phyloP scores from a whole-genome alignment of 2,888 invertebrate species.

The Ophion costatus region DNA sequence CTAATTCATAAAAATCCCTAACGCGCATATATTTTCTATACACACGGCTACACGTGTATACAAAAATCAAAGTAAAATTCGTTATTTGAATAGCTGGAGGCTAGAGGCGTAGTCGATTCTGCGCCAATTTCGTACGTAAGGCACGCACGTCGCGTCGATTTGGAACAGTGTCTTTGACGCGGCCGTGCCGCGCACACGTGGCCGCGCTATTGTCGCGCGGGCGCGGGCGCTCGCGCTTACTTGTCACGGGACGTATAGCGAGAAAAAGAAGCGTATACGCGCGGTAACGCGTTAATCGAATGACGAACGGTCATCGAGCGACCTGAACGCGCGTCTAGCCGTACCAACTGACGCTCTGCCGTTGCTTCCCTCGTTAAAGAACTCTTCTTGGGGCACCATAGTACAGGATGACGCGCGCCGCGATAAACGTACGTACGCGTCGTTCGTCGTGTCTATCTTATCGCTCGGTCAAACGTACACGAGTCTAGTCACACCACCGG shows the following conservation, averaged over 20 bases:
- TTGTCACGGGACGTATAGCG: neutral
- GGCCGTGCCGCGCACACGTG: constrained; percentile 10
- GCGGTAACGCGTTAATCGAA: neutral
- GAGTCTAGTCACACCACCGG: constrained; percentile 9
- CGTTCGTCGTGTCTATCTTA: constrained; percentile 28
- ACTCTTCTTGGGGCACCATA: constrained; percentile 46
- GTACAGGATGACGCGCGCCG: constrained; percentile 19
- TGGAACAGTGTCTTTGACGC: neutral
- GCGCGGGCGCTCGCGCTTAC: neutral
- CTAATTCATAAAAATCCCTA: constrained; percentile 46
- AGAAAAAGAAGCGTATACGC: neutral
- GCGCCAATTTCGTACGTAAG: neutral
- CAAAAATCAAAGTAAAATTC: neutral
- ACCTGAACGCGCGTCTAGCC: constrained; percentile 37
- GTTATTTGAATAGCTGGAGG: neutral
- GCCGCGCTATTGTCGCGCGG: neutral
- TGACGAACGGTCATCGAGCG: constrained; percentile 21
- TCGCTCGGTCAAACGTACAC: constrained; percentile 20
- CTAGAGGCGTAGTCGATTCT: neutral
- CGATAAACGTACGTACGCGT: constrained; percentile 3
- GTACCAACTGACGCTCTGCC: constrained; percentile 6
- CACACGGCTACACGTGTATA: neutral
- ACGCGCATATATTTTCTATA: neutral
- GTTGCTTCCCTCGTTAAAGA: constrained; percentile 37
- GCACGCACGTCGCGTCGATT: neutral